phyloP scores from a whole-genome alignment of 2,888 invertebrate genomes.

The Pyrochroa serraticornis region DNA sequence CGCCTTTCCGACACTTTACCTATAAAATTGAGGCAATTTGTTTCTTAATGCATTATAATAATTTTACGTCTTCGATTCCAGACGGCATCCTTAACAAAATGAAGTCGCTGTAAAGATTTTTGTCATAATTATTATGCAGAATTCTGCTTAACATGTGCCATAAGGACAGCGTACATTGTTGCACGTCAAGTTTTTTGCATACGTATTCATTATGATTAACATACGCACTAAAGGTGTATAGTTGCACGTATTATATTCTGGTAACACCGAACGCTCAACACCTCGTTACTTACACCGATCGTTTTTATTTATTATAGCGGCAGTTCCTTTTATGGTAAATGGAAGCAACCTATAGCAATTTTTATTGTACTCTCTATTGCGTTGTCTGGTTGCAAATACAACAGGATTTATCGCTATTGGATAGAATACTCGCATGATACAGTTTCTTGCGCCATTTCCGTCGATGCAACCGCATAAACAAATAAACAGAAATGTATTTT shows the following conservation, averaged over 20 bases:
- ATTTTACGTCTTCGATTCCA: not conserved
- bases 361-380: too few relatives aligned
- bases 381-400: too few relatives aligned
- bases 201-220: not conserved
- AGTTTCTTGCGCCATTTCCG: too few relatives aligned
- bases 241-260: not conserved
- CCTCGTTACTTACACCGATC: not conserved
- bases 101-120: too few relatives aligned
- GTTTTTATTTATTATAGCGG: not conserved
- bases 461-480: too few relatives aligned
- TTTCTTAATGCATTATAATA: too few relatives aligned
- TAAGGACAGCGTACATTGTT: not conserved
- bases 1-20: too few relatives aligned
- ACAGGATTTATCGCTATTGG: too few relatives aligned
- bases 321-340: slow-evolving; percentile 7
- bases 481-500: too few relatives aligned
- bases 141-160: not conserved
- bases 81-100: too few relatives aligned
- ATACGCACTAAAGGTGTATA: not conserved
- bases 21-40: too few relatives aligned
- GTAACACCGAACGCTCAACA: slow-evolving; percentile 5
- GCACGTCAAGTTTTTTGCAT: not conserved
- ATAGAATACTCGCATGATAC: too few relatives aligned
- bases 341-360: not conserved
- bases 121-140: not conserved